Conservation (phyloP, 37 sponge, comb jelly and placozoan species). For the Eunapius fragilis region DNA sequence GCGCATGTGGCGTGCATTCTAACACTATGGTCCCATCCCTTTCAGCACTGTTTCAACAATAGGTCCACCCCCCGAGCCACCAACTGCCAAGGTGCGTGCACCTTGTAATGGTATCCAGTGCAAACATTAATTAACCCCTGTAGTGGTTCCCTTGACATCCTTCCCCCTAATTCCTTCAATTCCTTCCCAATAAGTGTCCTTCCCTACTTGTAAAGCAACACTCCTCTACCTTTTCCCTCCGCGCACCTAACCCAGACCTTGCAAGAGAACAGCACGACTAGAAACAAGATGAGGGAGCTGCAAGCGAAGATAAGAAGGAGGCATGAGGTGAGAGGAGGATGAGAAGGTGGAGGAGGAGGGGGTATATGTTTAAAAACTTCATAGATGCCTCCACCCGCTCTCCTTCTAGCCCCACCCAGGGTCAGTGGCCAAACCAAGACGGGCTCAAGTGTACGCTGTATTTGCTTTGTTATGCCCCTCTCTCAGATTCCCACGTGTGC, state of each 20-base stretch:
- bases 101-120: neutral
- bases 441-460: too few species aligned
- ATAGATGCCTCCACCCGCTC: neutral
- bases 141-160: neutral
- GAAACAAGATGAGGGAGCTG: slow-evolving; percentile 51
- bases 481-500: too few species aligned
- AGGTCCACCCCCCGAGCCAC: slow-evolving; percentile 12
- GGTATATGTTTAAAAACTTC: too few species aligned
- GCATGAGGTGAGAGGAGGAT: too few species aligned
- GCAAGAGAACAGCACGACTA: slow-evolving; percentile 31
- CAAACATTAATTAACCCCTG: neutral
- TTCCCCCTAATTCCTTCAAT: slow-evolving; percentile 7
- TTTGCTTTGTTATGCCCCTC: too few species aligned
- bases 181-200: too few species aligned
- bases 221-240: too few species aligned
- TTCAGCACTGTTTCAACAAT: neutral
- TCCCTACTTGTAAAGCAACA: too few species aligned
- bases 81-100: neutral
- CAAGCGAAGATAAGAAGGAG: slow-evolving; percentile 32
- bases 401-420: too few species aligned
- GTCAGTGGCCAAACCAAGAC: too few species aligned
- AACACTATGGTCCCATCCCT: neutral
- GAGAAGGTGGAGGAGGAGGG: too few species aligned
- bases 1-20: neutral
- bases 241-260: too few species aligned